Evolutionary conservation across 2,888 invertebrate genomes (phyloP), one percentile per base, ranked within the genome.

Genomic region (Dryococelus australis): DNA sequence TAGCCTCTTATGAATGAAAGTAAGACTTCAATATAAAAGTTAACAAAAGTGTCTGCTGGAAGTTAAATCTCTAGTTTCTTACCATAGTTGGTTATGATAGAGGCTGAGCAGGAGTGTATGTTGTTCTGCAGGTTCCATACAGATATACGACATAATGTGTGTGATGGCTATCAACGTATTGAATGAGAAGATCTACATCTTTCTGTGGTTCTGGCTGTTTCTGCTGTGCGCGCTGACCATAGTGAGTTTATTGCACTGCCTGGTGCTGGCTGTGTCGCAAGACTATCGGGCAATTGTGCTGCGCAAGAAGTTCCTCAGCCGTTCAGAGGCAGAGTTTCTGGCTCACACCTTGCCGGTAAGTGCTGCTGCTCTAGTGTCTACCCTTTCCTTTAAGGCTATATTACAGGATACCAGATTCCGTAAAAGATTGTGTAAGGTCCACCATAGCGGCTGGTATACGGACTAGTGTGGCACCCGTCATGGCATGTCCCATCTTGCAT

Each of bases 151-250:
- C 91, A 96, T 97, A 0, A 94, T 98, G 83, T 98, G 98, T 91
- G 94, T 98, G 26, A 94, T 98, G 79, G 97, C 98, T 0, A 93
- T 97, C 90, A 98, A 98, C 92, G 97, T 98, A 90, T 94, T 98
- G 88, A 98, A 98, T 92, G 98, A 98, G 92, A 98, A 98, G 93
- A 97, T 98, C 91, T 98, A 97, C 93, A 97, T 98, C 91, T 97
- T 98, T 94, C 93, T 98, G 89, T 98, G 98, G 98, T 97, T 95
- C 93, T 98, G 98, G 98, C 96, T 98, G 90, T 97, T 97, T 88
- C 94, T 97, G 87, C 92, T 98, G 88, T 95, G 97, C 0, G 93
- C 95, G 28, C 92, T 97, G 88, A 95, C 96, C 26, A 97, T 96
- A 0, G 91, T 96, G 89, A 96, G 97, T n/a, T 92, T 98, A 87